These are phyloP conservation scores for Garrulus glandarius DNA, from an alignment of 2,797 vertebrate species.

Conservation along the genomic window DNA sequence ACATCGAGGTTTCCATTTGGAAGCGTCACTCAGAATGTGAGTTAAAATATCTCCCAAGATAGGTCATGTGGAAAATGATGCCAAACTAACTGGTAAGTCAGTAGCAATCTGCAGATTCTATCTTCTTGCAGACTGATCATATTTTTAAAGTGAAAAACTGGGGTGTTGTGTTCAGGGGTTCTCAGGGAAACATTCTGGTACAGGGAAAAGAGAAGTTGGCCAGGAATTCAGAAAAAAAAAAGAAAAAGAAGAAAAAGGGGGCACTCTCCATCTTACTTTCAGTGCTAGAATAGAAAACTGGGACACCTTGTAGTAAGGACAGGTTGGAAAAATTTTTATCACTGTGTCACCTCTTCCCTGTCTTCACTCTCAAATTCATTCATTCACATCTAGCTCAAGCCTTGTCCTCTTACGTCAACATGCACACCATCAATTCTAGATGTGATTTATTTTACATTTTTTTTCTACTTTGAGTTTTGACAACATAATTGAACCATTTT, in stretches of 20 bases:
- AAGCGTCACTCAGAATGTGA: neutral
- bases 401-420: neutral
- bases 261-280: neutral
- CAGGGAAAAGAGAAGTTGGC: neutral
- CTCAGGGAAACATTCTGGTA: slow-evolving; percentile 41
- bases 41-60: slow-evolving; percentile 16
- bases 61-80: slow-evolving; percentile 35
- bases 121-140: neutral
- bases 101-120: slow-evolving; percentile 12
- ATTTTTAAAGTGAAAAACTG: slow-evolving; percentile 59
- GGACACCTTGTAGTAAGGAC: slow-evolving; percentile 35
- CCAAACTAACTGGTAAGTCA: slow-evolving; percentile 24
- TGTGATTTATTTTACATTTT: neutral
- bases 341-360: neutral
- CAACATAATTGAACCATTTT: neutral
- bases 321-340: slow-evolving; percentile 37
- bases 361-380: neutral
- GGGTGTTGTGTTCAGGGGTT: slow-evolving; percentile 59
- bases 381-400: slow-evolving; percentile 1
- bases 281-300: slow-evolving; percentile 18
- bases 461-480: neutral
- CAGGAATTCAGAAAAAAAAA: neutral
- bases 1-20: neutral
- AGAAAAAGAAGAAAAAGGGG: neutral
- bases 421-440: neutral